These are phyloP conservation scores for Ageneiosus marmoratus DNA, from an alignment of 2,113 vertebrate species.

Conservation along the genomic window DNA sequence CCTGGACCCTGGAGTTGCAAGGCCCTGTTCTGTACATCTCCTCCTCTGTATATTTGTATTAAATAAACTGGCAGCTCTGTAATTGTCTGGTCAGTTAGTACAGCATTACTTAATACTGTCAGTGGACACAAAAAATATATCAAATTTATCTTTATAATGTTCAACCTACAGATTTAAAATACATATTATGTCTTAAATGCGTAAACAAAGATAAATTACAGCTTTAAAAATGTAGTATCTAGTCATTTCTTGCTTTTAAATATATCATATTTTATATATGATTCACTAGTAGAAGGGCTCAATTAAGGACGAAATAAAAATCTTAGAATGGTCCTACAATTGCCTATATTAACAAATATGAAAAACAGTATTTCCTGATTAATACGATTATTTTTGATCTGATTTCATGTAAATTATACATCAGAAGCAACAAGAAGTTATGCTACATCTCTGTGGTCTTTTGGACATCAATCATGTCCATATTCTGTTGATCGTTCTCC, in stretches of 20 bases:
- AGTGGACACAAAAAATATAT: neutral
- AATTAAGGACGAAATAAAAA: constrained; percentile 1
- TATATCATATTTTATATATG: neutral
- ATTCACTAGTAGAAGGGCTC: constrained; percentile 20
- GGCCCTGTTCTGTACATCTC: neutral
- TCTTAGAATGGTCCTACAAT: neutral
- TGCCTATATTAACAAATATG: neutral
- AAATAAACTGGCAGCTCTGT: neutral
- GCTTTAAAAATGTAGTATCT: neutral
- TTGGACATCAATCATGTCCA: constrained; percentile 20
- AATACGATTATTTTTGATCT: constrained; percentile 14
- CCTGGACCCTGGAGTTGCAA: neutral
- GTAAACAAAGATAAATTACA: constrained; percentile 15
- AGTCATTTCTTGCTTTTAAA: constrained; percentile 12
- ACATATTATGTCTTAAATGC: neutral
- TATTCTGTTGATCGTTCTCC: constrained; percentile 19
- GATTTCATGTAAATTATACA: constrained; percentile 8
- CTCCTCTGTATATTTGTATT: neutral
- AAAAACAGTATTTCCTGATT: neutral
- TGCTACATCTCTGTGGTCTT: constrained; percentile 79
- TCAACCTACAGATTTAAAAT: constrained; percentile 19
- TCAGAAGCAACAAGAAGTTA: neutral
- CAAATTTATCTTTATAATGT: constrained; percentile 3
- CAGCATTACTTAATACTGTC: neutral
- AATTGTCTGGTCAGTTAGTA: neutral